A percentile compares a stretch with the other conserved stretches of the same genome.
Evolutionary conservation across 2,797 vertebrate species (phyloP).

Genomic region (Microtus agrestis): DNA sequence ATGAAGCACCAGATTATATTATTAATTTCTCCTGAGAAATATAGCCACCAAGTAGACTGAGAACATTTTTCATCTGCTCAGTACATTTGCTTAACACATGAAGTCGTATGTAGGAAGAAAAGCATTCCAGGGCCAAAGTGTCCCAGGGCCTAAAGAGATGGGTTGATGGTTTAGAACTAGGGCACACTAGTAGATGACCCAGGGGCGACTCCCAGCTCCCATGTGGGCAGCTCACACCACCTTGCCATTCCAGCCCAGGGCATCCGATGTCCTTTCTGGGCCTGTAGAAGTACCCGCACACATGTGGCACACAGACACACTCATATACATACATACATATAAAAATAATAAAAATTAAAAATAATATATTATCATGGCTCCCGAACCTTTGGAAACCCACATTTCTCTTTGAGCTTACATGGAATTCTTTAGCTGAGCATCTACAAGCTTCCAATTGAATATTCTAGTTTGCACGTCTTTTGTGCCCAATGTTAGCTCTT

Average conservation of each 20-base stretch:
- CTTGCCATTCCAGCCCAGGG: background rate
- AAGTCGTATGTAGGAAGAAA: constrained; percentile 21
- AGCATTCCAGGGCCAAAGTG: background rate
- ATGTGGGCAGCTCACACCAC: no score
- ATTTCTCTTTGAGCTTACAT: background rate
- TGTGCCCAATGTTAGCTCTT: background rate
- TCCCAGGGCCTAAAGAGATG: background rate
- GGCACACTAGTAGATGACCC: background rate
- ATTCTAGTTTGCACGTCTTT: background rate
- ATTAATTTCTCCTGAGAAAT: constrained; percentile 59
- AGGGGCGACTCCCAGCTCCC: background rate
- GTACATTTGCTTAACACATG: constrained; percentile 1
- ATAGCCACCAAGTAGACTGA: background rate
- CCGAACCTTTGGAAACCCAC: background rate
- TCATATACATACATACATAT: background rate
- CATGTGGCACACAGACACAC: background rate
- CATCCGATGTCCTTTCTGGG: background rate
- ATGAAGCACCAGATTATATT: background rate
- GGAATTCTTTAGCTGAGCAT: background rate
- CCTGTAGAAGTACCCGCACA: background rate
- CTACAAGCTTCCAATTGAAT: background rate
- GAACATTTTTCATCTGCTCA: constrained; percentile 34
- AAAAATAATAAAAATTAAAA: background rate
- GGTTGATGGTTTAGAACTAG: background rate
- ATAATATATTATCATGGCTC: background rate